Evolutionary conservation across 1,140 invertebrate species (phyloP).

Genomic region (Eufriesea mexicana): DNA sequence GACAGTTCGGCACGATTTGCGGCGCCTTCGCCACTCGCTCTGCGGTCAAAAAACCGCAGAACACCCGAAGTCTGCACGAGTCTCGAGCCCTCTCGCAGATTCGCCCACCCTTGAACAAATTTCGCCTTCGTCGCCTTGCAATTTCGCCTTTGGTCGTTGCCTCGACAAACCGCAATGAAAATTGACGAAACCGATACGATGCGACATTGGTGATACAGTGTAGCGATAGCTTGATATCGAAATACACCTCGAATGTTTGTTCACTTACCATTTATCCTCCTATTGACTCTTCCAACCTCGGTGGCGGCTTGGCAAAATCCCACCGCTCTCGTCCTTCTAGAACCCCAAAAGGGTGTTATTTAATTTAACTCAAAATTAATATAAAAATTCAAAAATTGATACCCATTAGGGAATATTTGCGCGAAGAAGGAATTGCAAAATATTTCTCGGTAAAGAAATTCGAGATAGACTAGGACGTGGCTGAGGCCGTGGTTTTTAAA

Average conservation of each 20-base stretch:
- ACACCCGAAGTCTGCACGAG: constrained; percentile 24
- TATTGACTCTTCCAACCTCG: too few species aligned
- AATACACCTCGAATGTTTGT: too few species aligned
- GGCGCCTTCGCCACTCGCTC: constrained; percentile 9
- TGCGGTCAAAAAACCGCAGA: constrained; percentile 62
- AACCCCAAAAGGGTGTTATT: too few species aligned
- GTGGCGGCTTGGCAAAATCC: too few species aligned
- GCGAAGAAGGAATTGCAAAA: too few species aligned
- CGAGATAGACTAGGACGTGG: not conserved
- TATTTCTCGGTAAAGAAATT: not conserved
- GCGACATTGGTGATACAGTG: not conserved
- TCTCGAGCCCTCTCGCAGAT: not conserved
- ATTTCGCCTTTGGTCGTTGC: constrained; percentile 3
- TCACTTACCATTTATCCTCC: too few species aligned
- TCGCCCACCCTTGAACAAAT: constrained; percentile 3
- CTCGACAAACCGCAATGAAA: not conserved
- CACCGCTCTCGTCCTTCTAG: too few species aligned
- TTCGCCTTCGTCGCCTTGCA: not conserved
- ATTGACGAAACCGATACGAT: not conserved
- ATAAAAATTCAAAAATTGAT: too few species aligned
- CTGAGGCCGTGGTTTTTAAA: too few species aligned
- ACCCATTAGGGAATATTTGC: too few species aligned
- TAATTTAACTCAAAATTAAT: too few species aligned
- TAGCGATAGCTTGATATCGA: too few species aligned
- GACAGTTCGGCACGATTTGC: constrained; percentile 46